phyloP scores from a whole-genome alignment of 2,113 vertebrate species.

The Cyanoderma ruficeps region DNA sequence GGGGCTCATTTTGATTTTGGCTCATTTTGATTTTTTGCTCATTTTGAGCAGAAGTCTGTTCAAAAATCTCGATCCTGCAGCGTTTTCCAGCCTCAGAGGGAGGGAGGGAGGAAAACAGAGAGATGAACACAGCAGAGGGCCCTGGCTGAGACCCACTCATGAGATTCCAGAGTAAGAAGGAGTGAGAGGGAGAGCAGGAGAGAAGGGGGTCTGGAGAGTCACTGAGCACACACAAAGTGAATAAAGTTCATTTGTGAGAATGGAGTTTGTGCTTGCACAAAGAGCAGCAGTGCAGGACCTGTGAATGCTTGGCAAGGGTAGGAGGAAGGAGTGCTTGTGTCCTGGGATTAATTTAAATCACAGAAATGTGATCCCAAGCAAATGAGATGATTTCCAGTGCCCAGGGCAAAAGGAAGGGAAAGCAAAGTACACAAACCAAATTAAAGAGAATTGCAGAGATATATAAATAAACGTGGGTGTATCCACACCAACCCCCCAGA shows the following conservation, averaged over 20 bases:
- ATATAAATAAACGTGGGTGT: fast-evolving
- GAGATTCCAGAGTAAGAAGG: not conserved
- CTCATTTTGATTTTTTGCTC: too few species aligned
- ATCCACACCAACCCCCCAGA: not conserved
- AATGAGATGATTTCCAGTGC: not conserved
- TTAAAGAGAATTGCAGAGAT: not conserved
- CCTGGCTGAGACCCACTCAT: not conserved
- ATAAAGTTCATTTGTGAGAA: not conserved
- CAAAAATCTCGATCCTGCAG: not conserved
- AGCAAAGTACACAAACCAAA: not conserved
- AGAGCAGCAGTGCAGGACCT: not conserved
- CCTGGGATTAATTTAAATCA: not conserved
- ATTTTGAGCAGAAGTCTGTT: not conserved
- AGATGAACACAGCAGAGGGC: not conserved
- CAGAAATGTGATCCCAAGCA: not conserved
- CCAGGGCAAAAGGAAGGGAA: not conserved
- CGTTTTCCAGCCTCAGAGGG: fast-evolving
- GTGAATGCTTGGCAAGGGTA: not conserved
- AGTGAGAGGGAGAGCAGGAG: not conserved
- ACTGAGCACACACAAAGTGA: not conserved
- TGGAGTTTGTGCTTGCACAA: not conserved
- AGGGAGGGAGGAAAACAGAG: not conserved
- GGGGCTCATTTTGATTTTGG: too few species aligned
- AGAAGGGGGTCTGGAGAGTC: not conserved
- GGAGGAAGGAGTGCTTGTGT: not conserved